Evolutionary conservation across 2,888 invertebrate species (phyloP).

Genomic region (Aricia artaxerxes): DNA sequence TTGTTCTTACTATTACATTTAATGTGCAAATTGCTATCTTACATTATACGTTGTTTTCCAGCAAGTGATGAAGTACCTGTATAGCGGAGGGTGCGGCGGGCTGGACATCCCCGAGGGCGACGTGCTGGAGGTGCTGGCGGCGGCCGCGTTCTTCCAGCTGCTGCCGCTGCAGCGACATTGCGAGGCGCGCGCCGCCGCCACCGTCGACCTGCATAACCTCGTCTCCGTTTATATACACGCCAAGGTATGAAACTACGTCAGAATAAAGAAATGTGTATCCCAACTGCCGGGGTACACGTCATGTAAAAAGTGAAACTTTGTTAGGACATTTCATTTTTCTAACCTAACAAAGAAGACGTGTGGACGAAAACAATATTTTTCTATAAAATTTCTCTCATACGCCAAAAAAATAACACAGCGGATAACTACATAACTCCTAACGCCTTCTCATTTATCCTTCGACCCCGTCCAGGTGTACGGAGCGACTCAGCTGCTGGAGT

Average conservation of each 20-base stretch:
- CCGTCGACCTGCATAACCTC: constrained; percentile 92
- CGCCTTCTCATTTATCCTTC: no score
- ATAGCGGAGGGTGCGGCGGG: constrained; percentile 91
- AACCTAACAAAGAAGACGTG: background rate
- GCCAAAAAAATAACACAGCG: no score
- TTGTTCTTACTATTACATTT: no score
- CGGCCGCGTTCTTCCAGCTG: constrained; percentile 94
- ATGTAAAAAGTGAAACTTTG: background rate
- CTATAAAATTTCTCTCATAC: no score
- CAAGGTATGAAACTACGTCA: constrained; percentile 79
- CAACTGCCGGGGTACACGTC: background rate
- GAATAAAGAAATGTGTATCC: background rate
- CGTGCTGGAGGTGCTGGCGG: constrained; percentile 93
- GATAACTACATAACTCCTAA: no score
- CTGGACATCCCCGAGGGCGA: constrained; percentile 89
- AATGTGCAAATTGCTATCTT: no score
- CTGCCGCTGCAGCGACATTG: constrained; percentile 92
- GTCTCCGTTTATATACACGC: constrained; percentile 96
- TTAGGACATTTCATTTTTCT: no score
- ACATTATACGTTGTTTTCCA: constrained; percentile 52
- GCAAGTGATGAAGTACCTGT: constrained; percentile 96
- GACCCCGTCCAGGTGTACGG: constrained; percentile 86
- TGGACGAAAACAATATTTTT: no score
- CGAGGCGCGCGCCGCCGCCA: constrained; percentile 90
- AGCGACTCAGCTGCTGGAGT: constrained; percentile 91